A percentile compares a stretch with the other conserved stretches of the same genome.
phyloP scores from a whole-genome alignment of 2,113 vertebrate genomes.

The Platanista minor region DNA sequence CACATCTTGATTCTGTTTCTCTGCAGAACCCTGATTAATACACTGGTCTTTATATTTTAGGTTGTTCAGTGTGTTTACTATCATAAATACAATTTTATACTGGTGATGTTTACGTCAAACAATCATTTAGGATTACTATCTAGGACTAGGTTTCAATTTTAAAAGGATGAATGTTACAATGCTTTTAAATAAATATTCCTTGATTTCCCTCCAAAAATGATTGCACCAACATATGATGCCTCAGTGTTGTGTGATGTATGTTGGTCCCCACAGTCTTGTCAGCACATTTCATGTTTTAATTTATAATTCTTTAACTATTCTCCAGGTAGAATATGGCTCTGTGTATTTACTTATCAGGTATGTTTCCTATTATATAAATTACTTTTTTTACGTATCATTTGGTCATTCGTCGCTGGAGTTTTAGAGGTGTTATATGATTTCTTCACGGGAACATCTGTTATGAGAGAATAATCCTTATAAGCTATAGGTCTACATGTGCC shows the following conservation, averaged over 20 bases:
- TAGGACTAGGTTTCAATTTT: background rate
- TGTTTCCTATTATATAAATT: background rate
- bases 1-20: background rate
- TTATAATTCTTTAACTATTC: background rate
- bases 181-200: background rate
- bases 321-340: background rate
- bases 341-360: background rate
- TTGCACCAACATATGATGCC: background rate
- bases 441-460: background rate
- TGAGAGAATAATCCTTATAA: background rate
- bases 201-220: background rate
- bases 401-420: background rate
- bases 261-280: background rate
- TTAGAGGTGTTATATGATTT: background rate
- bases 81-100: background rate
- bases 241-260: background rate
- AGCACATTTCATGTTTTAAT: background rate
- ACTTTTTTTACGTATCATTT: background rate
- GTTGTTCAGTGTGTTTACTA: background rate
- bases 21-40: background rate
- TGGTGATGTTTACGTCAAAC: background rate
- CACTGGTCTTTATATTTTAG: background rate
- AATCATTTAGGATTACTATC: background rate
- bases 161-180: background rate
- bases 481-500: background rate